Conservation (phyloP, 2,797 vertebrate species). For the Limosa lapponica region DNA sequence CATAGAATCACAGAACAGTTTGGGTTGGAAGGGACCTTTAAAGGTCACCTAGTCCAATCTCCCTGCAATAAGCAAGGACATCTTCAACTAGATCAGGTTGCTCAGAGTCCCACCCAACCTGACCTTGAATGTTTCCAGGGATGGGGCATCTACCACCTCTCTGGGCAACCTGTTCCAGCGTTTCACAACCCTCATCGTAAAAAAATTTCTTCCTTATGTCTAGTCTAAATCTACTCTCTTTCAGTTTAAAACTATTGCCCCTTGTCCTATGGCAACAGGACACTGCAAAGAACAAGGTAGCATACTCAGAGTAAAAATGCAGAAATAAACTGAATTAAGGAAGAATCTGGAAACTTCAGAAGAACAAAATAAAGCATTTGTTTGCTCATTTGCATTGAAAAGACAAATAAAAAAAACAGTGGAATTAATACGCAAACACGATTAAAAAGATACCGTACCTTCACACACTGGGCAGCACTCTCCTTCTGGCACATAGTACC, state of each 20-base stretch:
- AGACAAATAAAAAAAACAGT: background rate
- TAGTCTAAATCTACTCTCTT: background rate
- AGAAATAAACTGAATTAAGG: background rate
- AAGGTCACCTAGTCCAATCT: background rate
- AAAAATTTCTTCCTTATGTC: background rate
- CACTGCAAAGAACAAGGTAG: background rate
- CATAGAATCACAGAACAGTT: background rate
- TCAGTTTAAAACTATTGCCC: background rate
- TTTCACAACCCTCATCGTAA: background rate
- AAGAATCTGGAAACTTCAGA: background rate
- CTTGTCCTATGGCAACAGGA: background rate
- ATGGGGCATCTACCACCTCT: background rate
- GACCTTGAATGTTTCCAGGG: background rate
- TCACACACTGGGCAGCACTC: constrained; percentile 92
- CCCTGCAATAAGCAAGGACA: background rate
- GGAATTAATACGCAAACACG: background rate
- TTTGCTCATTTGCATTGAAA: background rate
- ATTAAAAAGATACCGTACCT: constrained; percentile 74
- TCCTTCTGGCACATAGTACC: constrained; percentile 88
- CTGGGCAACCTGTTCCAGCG: background rate
- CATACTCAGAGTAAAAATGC: background rate
- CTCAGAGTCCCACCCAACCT: background rate
- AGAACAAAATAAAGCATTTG: background rate
- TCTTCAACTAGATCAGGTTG: no score
- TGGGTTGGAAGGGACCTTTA: background rate